Evolutionary conservation across 2,113 vertebrate species (phyloP).

Genomic region (Anthoscopus minutus): DNA sequence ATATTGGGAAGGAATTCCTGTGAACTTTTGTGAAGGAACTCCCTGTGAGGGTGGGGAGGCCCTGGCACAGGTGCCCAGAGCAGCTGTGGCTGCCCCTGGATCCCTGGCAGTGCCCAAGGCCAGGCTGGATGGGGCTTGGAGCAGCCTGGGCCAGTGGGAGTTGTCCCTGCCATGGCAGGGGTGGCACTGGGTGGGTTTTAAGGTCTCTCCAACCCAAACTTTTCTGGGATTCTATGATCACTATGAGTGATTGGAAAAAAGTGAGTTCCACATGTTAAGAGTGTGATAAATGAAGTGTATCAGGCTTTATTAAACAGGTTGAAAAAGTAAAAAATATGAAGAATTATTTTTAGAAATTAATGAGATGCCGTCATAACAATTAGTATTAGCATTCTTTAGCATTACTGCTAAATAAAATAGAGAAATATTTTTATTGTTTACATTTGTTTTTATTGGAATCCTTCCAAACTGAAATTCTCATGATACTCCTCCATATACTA

Average conservation of each 20-base stretch:
- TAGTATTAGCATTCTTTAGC: background rate
- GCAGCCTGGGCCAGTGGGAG: background rate
- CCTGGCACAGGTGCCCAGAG: background rate
- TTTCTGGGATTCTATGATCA: background rate
- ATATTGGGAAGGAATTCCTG: rapidly evolving
- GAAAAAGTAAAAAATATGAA: background rate
- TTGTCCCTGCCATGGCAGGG: background rate
- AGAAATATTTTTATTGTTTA: background rate
- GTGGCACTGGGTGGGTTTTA: rapidly evolving
- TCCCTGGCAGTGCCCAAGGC: background rate
- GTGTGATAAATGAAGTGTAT: background rate
- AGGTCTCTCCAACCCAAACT: background rate
- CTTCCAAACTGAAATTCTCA: background rate
- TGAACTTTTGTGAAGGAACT: background rate
- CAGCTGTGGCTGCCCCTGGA: background rate
- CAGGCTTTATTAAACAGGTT: background rate
- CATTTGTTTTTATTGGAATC: background rate
- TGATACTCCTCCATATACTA: background rate
- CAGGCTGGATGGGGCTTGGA: rapidly evolving
- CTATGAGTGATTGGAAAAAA: background rate
- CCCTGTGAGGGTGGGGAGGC: rapidly evolving
- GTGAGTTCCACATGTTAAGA: background rate
- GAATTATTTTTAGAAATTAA: background rate
- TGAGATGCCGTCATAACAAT: background rate
- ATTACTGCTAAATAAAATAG: background rate